Percentiles rank a stretch among this genome's conserved stretches.
phyloP scores from a whole-genome alignment of 2,113 vertebrate species.

The Chlamydotis undulata region DNA sequence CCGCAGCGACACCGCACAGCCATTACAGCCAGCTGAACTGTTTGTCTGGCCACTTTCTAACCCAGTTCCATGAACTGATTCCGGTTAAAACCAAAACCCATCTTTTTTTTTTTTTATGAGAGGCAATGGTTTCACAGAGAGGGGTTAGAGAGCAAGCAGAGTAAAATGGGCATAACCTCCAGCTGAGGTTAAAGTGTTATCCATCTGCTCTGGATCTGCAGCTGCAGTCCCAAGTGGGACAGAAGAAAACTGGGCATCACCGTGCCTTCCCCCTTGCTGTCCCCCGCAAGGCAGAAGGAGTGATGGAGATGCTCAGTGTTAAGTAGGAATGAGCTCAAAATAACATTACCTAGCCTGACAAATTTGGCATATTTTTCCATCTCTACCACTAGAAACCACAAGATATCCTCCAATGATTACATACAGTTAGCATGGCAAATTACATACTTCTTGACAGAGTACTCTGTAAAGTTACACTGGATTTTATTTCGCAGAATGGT shows the following conservation, averaged over 20 bases:
- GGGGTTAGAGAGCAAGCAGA: neutral
- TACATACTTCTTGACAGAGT: slow-evolving; percentile 65
- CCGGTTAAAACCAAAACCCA: neutral
- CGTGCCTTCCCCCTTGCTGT: neutral
- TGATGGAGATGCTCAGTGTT: neutral
- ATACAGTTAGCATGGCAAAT: slow-evolving; percentile 60
- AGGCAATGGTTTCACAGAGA: neutral
- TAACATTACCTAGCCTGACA: neutral
- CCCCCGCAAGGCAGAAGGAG: neutral
- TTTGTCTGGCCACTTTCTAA: neutral
- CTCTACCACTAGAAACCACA: slow-evolving; percentile 21
- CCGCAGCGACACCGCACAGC: accelerated
- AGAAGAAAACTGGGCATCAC: neutral
- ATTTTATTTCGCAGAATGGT: slow-evolving; percentile 40
- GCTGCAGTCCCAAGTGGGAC: neutral
- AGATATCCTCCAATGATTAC: slow-evolving; percentile 20
- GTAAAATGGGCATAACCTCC: neutral
- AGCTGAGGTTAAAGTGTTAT: neutral
- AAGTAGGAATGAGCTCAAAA: neutral
- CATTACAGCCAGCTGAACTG: accelerated
- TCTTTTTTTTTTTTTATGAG: neutral
- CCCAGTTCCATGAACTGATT: neutral
- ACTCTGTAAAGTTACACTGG: slow-evolving; percentile 64
- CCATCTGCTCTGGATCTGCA: neutral
- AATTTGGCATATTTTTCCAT: slow-evolving; percentile 15